These are phyloP conservation scores for Drosophila mulleri DNA, from an alignment of 2,888 invertebrate species.

Conservation along the genomic window DNA sequence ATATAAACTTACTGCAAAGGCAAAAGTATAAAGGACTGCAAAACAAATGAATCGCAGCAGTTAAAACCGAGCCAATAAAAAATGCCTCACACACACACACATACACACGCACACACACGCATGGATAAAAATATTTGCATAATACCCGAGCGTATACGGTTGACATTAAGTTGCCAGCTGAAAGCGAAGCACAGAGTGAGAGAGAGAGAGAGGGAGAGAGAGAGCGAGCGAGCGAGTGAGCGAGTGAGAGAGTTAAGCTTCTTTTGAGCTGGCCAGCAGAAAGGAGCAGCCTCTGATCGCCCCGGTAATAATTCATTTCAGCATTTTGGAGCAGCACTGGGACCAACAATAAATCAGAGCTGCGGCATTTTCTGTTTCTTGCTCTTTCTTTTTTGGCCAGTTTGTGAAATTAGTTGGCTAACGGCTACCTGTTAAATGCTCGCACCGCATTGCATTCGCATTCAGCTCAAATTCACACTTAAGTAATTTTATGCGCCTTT, in stretches of 20 bases:
- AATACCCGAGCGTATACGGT: slow-evolving; percentile 40
- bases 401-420: slow-evolving; percentile 44
- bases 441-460: slow-evolving; percentile 35
- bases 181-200: slow-evolving; percentile 10
- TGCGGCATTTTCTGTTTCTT: slow-evolving; percentile 1
- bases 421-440: slow-evolving; percentile 42
- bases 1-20: slow-evolving; percentile 17
- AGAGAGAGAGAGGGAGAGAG: neutral
- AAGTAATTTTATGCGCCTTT: slow-evolving; percentile 54
- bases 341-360: slow-evolving; percentile 55
- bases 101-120: neutral
- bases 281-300: slow-evolving; percentile 24
- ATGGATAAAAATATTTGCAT: slow-evolving; percentile 46
- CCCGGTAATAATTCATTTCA: slow-evolving; percentile 52
- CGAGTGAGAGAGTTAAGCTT: slow-evolving; percentile 29
- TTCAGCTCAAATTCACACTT: slow-evolving; percentile 34
- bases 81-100: neutral
- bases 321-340: slow-evolving; percentile 7
- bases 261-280: slow-evolving; percentile 24
- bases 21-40: slow-evolving; percentile 11
- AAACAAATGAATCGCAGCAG: slow-evolving; percentile 29
- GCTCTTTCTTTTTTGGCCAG: slow-evolving; percentile 6
- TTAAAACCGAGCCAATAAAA: slow-evolving; percentile 11
- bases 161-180: slow-evolving; percentile 61
- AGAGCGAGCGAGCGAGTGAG: neutral